These are phyloP conservation scores for Sebastes fasciatus DNA, from an alignment of 2,113 vertebrate species.

Conservation along the genomic window DNA sequence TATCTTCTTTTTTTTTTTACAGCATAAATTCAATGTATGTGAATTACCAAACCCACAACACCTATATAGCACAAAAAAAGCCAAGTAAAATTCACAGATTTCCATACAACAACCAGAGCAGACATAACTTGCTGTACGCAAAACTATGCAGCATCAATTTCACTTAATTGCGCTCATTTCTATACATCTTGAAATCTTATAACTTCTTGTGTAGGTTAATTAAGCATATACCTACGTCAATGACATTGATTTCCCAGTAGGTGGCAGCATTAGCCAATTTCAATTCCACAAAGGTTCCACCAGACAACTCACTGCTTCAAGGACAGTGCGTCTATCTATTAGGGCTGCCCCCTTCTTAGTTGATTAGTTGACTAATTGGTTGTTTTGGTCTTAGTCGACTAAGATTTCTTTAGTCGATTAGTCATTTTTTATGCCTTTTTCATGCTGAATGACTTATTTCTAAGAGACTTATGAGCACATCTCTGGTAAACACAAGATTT, in stretches of 20 bases:
- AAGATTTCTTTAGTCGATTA: too few species aligned
- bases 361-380: too few species aligned
- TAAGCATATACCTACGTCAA: not conserved
- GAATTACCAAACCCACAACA: not conserved
- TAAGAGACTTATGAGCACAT: too few species aligned
- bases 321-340: not conserved
- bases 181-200: not conserved
- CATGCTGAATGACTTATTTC: too few species aligned
- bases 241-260: constrained; percentile 40
- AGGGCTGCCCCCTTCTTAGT: too few species aligned
- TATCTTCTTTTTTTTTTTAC: not conserved
- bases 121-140: not conserved
- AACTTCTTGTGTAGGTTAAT: not conserved
- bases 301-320: not conserved
- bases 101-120: not conserved
- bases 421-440: too few species aligned
- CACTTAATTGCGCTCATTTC: not conserved
- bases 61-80: not conserved
- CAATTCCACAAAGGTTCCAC: not conserved
- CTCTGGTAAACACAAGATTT: too few species aligned
- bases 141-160: not conserved
- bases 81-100: not conserved
- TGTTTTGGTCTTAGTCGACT: too few species aligned
- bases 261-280: constrained; percentile 44
- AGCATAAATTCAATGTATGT: not conserved